Base-by-base conservation (phyloP, 2,888 invertebrate species). In the Calameuta idolon region DNA sequence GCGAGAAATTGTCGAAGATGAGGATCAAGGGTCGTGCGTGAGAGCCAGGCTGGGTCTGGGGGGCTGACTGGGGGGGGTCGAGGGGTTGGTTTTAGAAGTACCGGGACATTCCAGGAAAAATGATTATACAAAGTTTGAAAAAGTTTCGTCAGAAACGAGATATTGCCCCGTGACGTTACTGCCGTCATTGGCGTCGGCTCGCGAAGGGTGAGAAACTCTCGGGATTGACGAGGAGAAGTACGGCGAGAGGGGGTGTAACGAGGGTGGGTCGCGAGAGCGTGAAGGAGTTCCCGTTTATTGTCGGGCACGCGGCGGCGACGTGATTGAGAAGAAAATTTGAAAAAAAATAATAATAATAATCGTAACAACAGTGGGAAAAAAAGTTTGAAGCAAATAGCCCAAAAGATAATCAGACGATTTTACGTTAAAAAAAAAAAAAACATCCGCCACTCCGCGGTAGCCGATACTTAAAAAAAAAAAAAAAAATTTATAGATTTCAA, bases 71-170 rank as follows among this genome's bases (percentile, higher is more conserved):
- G 77, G 74, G 69, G 69, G 74, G 74, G 31, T 15, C 34, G 76
- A 76, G 81, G 79, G 77, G 75, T 77, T 78, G 79, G 83, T 76
- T 81, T 83, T 83, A 82, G 79, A 23, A 55, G 55, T 55, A 55
- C 76, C 85, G 85, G 83, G 86, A 87, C 88, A 87, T 89, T 87
- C 86, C 87, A 82, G 83, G 85, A 88, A 85, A 87, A 88, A 88
- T 89, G 89, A 89, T 89, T 89, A 89, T 87, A 86, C 84, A 86
- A 87, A 88, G 87, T 89, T 89, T 85, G 83, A 85, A 85, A 87
- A 89, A 87, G 84, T 89, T 87, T 88, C 84, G 78, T 80, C 77
- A 78, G 77, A 12, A 37, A 76, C 69, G 75, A 75, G 79, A 87
- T 81, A 81, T 78, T 85, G 83, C 77, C 80, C 79, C 76, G 83